Base-by-base conservation (phyloP, 2,113 vertebrate species). In the Solea solea region DNA sequence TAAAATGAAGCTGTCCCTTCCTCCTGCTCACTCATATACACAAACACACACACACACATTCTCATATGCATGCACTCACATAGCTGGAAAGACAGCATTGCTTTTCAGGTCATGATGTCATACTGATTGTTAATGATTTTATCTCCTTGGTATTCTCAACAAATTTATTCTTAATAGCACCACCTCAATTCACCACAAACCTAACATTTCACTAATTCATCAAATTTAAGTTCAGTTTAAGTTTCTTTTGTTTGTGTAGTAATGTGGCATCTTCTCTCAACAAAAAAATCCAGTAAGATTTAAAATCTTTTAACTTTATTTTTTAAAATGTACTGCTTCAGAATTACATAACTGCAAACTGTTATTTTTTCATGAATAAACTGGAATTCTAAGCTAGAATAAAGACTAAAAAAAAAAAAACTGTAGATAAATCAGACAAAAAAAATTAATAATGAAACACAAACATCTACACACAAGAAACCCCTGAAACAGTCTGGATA, bases 71-170 rank as follows among this genome's bases (percentile, higher is more conserved):
- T 45, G 44, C 45, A 56, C 28, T 57, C 28, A 45, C 49, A 16
- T 1, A 69, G 65, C 85, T 64, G 78, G 79, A 87, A 80, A 68
- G 42, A 72, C 85, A 16, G 13, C 82, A 89, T 83, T 87, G 79
- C 48, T 76, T 5, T 21, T 13, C 5, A 65, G 28, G 25, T 39
- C 44, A 14, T 1, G 21, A 16, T 9, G 51, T 59, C 44, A 60
- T 27, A 52, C 34, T 53, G 42, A 40, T 63, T 54, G 15, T 54
- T 2, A 9, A n/a, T n/a, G n/a, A n/a, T n/a, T n/a, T n/a, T n/a
- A n/a, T n/a, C n/a, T n/a, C n/a, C n/a, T n/a, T n/a, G n/a, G n/a
- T n/a, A n/a, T n/a, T n/a, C 21, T 21, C 21, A 21, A 21, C 21
- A 21, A 21, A 21, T 16, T 7, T 14, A 7, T 1, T 8, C 49